phyloP scores from a whole-genome alignment of 2,113 vertebrate genomes.

The Setophaga petechia region DNA sequence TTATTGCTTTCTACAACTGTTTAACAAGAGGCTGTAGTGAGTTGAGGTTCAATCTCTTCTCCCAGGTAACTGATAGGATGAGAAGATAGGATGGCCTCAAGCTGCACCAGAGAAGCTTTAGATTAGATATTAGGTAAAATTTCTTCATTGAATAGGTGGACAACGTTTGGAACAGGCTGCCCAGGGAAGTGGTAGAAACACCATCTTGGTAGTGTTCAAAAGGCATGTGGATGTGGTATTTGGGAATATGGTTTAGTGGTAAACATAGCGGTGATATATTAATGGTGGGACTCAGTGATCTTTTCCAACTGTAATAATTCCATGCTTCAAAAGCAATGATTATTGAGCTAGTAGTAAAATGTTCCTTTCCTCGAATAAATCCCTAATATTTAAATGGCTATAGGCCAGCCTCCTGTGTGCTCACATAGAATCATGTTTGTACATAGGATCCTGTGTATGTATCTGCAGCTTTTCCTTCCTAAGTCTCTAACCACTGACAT shows the following conservation, averaged over 20 bases:
- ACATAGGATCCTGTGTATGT: not conserved
- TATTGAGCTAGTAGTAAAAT: not conserved
- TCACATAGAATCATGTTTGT: not conserved
- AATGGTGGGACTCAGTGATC: not conserved
- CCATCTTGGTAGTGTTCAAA: not conserved
- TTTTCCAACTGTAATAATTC: not conserved
- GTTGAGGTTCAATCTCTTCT: not conserved
- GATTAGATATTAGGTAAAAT: no score
- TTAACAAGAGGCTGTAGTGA: not conserved
- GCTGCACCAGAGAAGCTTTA: not conserved
- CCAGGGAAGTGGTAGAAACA: not conserved
- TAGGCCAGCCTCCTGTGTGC: not conserved
- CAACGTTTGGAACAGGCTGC: not conserved
- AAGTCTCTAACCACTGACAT: not conserved
- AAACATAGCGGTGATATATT: fast-evolving
- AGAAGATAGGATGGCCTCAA: not conserved
- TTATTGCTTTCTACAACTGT: not conserved
- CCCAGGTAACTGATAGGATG: not conserved
- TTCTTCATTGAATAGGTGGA: not conserved
- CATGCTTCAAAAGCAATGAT: not conserved
- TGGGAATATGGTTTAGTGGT: not conserved
- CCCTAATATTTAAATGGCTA: not conserved
- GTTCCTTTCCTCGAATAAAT: not conserved
- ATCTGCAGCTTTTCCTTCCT: not conserved
- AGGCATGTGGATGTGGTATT: not conserved